Conservation (phyloP, 2,113 vertebrate species). For the Fulmarus glacialis region DNA sequence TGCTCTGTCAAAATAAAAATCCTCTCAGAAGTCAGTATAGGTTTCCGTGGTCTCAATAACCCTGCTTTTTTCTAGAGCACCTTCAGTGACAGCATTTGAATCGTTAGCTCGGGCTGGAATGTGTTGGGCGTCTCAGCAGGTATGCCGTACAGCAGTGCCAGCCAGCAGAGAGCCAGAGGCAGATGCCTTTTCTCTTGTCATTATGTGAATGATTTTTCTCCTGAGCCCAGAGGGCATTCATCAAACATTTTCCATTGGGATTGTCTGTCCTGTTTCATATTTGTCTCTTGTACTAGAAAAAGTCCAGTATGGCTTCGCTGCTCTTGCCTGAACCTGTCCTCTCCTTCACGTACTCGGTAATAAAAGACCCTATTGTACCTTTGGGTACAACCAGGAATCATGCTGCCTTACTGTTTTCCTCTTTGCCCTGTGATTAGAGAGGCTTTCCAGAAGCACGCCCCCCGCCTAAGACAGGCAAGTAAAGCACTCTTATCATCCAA, state of each 20-base stretch:
- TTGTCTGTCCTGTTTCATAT: not conserved
- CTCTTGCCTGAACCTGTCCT: not conserved
- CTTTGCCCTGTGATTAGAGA: not conserved
- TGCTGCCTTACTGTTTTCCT: not conserved
- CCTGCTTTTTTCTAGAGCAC: not conserved
- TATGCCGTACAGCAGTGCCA: rapidly evolving
- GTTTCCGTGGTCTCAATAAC: not conserved
- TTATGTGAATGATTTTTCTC: not conserved
- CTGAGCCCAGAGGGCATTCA: not conserved
- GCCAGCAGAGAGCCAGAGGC: not conserved
- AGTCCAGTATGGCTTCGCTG: not conserved
- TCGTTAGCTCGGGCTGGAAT: rapidly evolving
- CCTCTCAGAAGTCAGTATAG: not conserved
- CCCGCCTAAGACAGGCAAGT: not conserved
- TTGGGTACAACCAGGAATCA: not conserved
- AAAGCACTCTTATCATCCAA: not conserved
- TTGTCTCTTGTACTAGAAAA: not conserved
- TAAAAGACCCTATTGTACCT: not conserved
- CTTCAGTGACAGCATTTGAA: not conserved
- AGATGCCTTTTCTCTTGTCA: not conserved
- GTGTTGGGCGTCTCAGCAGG: rapidly evolving
- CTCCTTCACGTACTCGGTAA: not conserved
- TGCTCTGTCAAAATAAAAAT: not conserved
- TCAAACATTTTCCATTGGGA: not conserved
- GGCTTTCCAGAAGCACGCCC: not conserved